phyloP scores from a whole-genome alignment of 2,888 invertebrate genomes.

The Mythimna vitellina region DNA sequence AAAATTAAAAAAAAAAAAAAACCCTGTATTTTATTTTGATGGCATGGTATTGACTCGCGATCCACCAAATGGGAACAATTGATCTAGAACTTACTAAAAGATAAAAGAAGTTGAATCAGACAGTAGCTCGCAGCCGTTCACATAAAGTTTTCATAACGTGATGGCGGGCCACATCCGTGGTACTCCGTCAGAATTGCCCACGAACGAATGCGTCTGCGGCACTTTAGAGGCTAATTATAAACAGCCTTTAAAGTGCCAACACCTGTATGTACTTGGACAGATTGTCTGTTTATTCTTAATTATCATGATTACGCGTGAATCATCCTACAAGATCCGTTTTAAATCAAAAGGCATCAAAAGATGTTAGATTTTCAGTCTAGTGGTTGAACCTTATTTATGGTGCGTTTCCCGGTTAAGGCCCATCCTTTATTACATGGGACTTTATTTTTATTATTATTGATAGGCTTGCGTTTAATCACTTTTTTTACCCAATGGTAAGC shows the following conservation, averaged over 20 bases:
- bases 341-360: background rate
- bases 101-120: background rate
- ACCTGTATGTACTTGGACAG: conserved; percentile 25
- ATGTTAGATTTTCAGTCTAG: background rate
- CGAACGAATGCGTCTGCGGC: conserved; percentile 31
- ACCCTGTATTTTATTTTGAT: too few relatives aligned
- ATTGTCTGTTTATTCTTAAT: conserved; percentile 45
- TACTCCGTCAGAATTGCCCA: conserved; percentile 54
- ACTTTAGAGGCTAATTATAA: conserved; percentile 17
- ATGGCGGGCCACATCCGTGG: conserved; percentile 54
- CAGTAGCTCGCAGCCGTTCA: conserved; percentile 39
- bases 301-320: conserved; percentile 6
- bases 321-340: conserved; percentile 1
- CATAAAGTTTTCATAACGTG: conserved; percentile 46
- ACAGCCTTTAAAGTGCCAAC: conserved; percentile 39
- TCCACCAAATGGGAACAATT: too few relatives aligned
- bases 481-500: too few relatives aligned
- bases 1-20: too few relatives aligned
- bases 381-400: background rate
- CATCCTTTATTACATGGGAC: background rate
- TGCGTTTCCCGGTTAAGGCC: background rate
- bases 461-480: too few relatives aligned
- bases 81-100: conserved; percentile 4
- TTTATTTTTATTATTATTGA: too few relatives aligned
- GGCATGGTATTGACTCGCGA: too few relatives aligned